Percentiles rank a stretch among this genome's conserved stretches.
Evolutionary conservation across 2,113 vertebrate genomes (phyloP).

Genomic region (Entomyzon cyanotis): DNA sequence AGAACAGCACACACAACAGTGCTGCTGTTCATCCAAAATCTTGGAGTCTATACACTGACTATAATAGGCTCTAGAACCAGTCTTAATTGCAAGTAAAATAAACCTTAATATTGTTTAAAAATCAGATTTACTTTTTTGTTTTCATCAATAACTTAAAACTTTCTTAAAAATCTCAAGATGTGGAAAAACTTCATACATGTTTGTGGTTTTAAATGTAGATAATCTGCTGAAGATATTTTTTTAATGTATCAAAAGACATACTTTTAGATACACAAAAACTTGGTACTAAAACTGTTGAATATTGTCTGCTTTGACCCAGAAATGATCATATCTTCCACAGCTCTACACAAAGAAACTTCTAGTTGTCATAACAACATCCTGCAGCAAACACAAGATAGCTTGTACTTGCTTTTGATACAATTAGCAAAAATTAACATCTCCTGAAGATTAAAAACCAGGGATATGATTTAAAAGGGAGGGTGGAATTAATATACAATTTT

Average conservation of each 20-base stretch:
- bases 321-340: constrained; percentile 1
- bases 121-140: not conserved
- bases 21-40: not conserved
- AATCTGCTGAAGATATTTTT: not conserved
- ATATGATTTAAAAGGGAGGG: not conserved
- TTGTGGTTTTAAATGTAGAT: not conserved
- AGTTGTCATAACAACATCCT: constrained; percentile 74
- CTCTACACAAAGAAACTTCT: constrained; percentile 56
- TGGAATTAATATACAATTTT: not conserved
- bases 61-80: not conserved
- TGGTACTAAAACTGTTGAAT: not conserved
- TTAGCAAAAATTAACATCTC: not conserved
- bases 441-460: not conserved
- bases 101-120: not conserved
- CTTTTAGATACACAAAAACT: not conserved
- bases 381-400: constrained; percentile 5
- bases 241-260: not conserved
- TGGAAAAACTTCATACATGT: not conserved
- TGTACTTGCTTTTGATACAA: constrained; percentile 17
- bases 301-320: not conserved
- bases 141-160: not conserved
- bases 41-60: not conserved
- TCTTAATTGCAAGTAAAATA: not conserved
- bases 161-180: not conserved
- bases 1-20: not conserved